Percentiles rank a stretch among this genome's conserved stretches.
Conservation (phyloP, 2,113 vertebrate species). For the Rhea americana region DNA sequence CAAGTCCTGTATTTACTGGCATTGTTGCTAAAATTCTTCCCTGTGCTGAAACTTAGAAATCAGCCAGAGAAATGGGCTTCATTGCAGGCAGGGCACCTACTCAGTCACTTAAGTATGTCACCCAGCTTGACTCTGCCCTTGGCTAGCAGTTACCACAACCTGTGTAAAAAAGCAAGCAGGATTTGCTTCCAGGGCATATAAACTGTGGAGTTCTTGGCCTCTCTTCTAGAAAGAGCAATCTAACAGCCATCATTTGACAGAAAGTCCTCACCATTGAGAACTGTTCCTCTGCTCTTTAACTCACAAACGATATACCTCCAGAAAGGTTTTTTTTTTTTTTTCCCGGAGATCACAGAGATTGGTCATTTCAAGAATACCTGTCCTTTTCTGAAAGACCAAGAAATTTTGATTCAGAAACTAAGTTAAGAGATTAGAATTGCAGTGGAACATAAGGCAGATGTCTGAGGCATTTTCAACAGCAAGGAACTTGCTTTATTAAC, state of each 20-base stretch:
- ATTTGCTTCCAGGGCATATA: not conserved
- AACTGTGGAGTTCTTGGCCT: not conserved
- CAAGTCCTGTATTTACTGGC: not conserved
- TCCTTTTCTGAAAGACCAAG: not conserved
- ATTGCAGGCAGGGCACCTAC: not conserved
- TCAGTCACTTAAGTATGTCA: not conserved
- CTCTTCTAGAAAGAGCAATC: not conserved
- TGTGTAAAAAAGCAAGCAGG: not conserved
- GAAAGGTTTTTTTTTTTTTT: no score
- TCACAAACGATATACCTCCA: not conserved
- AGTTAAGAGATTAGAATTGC: not conserved
- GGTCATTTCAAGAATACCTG: not conserved
- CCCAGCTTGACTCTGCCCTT: not conserved
- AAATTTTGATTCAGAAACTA: not conserved
- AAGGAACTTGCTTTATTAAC: not conserved
- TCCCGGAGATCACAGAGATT: not conserved
- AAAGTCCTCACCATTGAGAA: not conserved
- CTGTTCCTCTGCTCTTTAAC: not conserved
- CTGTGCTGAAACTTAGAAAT: not conserved
- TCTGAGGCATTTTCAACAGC: not conserved
- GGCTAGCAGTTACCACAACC: not conserved
- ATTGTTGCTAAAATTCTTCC: not conserved
- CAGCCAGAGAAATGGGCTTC: not conserved
- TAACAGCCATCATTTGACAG: not conserved
- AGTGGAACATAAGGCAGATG: fast-evolving